Evolutionary conservation across 2,888 invertebrate genomes (phyloP).

Genomic region (Tuta absoluta): DNA sequence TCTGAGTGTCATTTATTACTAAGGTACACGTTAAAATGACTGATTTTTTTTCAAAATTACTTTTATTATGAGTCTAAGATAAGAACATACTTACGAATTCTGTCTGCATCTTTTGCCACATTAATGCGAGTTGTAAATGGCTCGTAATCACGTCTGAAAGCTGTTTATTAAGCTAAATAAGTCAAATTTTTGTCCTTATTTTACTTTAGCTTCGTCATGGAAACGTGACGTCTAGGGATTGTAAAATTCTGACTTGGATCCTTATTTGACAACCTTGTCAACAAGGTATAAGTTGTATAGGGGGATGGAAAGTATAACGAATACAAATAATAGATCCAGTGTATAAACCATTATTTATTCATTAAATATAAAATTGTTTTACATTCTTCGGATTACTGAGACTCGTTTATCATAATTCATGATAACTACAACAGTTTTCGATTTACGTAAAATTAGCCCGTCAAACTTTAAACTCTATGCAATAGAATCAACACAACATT

Average conservation of each 20-base stretch:
- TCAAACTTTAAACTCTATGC: constrained; percentile 70
- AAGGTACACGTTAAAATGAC: too few relatives aligned
- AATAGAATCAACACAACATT: constrained; percentile 72
- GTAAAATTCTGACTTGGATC: too few relatives aligned
- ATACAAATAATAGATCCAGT: constrained; percentile 9
- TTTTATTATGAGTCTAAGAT: constrained; percentile 14
- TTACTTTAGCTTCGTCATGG: constrained; percentile 24
- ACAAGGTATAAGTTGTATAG: too few relatives aligned
- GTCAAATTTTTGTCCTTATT: constrained; percentile 54
- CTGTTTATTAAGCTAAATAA: constrained; percentile 38
- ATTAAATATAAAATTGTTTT: constrained; percentile 75
- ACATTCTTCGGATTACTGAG: constrained; percentile 64
- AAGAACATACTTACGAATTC: constrained; percentile 36
- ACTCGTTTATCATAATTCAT: constrained; percentile 48
- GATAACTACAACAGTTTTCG: constrained; percentile 65
- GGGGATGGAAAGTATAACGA: neutral
- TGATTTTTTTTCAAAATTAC: too few relatives aligned
- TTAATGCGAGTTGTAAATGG: constrained; percentile 47
- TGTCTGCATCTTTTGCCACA: constrained; percentile 46
- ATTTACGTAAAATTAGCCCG: constrained; percentile 42
- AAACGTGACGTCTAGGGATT: constrained; percentile 3
- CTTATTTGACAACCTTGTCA: too few relatives aligned
- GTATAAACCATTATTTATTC: constrained; percentile 70
- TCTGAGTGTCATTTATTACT: too few relatives aligned
- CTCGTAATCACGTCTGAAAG: constrained; percentile 48